Evolutionary conservation across 2,888 invertebrate species (phyloP).

Genomic region (Yponomeuta evonymella): DNA sequence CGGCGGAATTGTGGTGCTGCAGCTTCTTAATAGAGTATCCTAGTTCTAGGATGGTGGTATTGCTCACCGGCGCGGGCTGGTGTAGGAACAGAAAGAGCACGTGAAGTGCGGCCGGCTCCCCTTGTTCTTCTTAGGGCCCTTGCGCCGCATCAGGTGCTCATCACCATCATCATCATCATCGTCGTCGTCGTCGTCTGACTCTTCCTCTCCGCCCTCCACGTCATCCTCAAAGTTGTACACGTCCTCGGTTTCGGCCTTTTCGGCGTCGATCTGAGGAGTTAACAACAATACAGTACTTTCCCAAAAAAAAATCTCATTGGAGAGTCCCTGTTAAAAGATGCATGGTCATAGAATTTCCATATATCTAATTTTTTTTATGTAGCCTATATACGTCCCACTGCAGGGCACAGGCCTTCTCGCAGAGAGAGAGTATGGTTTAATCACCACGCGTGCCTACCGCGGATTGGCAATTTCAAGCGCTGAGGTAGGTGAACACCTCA

Average conservation of each 20-base stretch:
- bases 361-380: too few species aligned
- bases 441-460: too few species aligned
- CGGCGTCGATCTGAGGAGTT: slow-evolving; percentile 57
- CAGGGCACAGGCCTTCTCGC: too few species aligned
- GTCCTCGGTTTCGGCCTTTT: slow-evolving; percentile 61
- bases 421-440: too few species aligned
- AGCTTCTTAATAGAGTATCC: not conserved
- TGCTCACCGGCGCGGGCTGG: slow-evolving; percentile 85
- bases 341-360: too few species aligned
- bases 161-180: slow-evolving; percentile 61
- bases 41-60: not conserved
- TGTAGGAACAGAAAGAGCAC: slow-evolving; percentile 87
- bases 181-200: slow-evolving; percentile 72
- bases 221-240: slow-evolving; percentile 87
- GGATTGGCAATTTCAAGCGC: too few species aligned
- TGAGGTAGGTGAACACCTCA: too few species aligned
- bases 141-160: slow-evolving; percentile 78
- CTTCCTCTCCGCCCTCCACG: slow-evolving; percentile 45
- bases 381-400: too few species aligned
- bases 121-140: slow-evolving; percentile 73
- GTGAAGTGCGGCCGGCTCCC: slow-evolving; percentile 77
- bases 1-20: too few species aligned
- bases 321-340: too few species aligned
- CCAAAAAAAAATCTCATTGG: not conserved
- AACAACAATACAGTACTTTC: slow-evolving; percentile 52